phyloP scores from a whole-genome alignment of 2,797 vertebrate species.

The Antrozous pallidus region DNA sequence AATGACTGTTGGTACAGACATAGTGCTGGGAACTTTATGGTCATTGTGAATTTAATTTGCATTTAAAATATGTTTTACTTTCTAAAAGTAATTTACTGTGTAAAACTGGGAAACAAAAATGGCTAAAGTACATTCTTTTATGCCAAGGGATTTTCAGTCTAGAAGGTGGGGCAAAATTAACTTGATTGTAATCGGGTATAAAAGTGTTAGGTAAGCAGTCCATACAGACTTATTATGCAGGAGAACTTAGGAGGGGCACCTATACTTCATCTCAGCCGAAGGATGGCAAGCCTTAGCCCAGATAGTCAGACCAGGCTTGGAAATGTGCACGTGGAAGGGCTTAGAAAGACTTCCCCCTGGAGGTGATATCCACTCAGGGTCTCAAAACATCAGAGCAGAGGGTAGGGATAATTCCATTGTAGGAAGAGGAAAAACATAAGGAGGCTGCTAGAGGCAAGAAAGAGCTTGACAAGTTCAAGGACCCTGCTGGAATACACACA shows the following conservation, averaged over 20 bases:
- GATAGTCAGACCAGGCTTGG: background rate
- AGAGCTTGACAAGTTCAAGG: background rate
- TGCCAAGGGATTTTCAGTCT: constrained; percentile 53
- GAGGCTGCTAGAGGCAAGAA: background rate
- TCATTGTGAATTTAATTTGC: background rate
- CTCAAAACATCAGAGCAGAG: background rate
- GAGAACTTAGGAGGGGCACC: background rate
- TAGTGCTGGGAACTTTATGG: background rate
- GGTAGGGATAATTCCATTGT: background rate
- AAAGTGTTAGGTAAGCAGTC: constrained; percentile 42
- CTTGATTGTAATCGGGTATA: background rate
- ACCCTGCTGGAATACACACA: background rate
- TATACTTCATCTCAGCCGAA: background rate
- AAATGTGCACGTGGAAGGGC: background rate
- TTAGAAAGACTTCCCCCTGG: background rate
- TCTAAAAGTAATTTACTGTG: background rate
- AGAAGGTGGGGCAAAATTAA: constrained; percentile 49
- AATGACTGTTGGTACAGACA: background rate
- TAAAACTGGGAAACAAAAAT: constrained; percentile 8
- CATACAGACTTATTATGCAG: background rate
- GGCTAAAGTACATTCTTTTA: constrained; percentile 55
- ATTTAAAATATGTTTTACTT: constrained; percentile 14
- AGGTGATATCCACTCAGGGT: background rate
- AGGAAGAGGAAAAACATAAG: background rate
- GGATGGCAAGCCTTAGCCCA: background rate